phyloP scores from a whole-genome alignment of 2,888 invertebrate species.

The Apotomis turbidana region DNA sequence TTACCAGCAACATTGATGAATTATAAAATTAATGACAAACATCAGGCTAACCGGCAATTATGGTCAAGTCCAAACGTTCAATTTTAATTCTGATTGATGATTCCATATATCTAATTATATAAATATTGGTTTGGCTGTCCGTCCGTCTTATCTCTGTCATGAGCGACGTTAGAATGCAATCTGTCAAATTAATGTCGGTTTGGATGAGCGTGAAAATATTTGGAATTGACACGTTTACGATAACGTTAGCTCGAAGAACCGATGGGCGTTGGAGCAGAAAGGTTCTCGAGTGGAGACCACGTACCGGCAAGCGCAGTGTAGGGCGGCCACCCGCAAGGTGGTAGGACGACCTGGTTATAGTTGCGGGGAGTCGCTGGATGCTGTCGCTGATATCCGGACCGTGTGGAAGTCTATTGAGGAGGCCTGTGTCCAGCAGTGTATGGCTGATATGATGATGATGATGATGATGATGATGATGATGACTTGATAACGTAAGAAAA shows the following conservation, averaged over 20 bases:
- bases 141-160: slow-evolving; percentile 48
- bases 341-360: too few species aligned
- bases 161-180: slow-evolving; percentile 45
- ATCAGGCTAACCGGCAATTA: slow-evolving; percentile 61
- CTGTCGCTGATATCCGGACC: too few species aligned
- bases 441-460: too few species aligned
- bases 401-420: too few species aligned
- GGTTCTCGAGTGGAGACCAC: too few species aligned
- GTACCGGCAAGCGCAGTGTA: too few species aligned
- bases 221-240: slow-evolving; percentile 22
- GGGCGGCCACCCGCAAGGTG: too few species aligned
- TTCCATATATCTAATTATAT: slow-evolving; percentile 64
- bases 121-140: slow-evolving; percentile 54
- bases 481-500: too few species aligned
- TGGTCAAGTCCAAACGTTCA: slow-evolving; percentile 46
- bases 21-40: slow-evolving; percentile 49
- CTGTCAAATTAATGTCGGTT: slow-evolving; percentile 37
- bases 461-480: too few species aligned
- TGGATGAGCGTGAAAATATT: slow-evolving; percentile 24
- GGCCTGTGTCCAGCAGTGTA: too few species aligned
- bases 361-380: too few species aligned
- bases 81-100: slow-evolving; percentile 67
- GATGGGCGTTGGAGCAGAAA: too few species aligned
- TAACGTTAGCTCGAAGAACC: neutral
- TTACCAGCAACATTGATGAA: slow-evolving; percentile 34